Percentiles rank a stretch among this genome's conserved stretches.
These are phyloP conservation scores for Ibycter americanus DNA, from an alignment of 2,797 vertebrate species.

Conservation along the genomic window DNA sequence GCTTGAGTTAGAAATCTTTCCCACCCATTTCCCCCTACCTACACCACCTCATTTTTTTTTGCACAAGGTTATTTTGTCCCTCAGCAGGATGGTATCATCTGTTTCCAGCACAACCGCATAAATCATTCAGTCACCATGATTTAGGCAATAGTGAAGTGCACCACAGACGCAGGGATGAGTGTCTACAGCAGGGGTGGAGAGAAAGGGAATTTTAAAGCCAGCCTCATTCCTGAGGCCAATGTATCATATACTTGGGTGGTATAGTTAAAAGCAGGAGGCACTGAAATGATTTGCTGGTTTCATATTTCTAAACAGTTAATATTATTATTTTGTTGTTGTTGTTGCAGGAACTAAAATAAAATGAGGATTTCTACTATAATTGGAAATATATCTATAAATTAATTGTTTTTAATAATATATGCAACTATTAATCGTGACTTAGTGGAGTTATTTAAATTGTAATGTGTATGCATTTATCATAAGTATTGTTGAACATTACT, in stretches of 20 bases:
- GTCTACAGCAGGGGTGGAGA: not conserved
- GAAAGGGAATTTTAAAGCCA: not conserved
- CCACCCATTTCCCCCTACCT: not conserved
- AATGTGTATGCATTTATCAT: not conserved
- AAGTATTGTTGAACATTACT: not conserved
- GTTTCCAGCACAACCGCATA: not conserved
- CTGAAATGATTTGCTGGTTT: not conserved
- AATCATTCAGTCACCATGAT: not conserved
- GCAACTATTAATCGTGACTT: not conserved
- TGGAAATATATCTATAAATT: not conserved
- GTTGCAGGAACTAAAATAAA: not conserved
- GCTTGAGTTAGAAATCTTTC: not conserved
- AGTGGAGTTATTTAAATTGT: not conserved
- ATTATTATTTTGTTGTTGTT: not conserved
- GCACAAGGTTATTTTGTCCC: not conserved
- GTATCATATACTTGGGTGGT: not conserved
- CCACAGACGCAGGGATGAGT: fast-evolving
- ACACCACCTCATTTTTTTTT: not conserved
- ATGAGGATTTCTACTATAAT: not conserved
- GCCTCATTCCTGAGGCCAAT: not conserved
- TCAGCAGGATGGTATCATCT: not conserved
- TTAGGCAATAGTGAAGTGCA: not conserved
- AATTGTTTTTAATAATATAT: not conserved
- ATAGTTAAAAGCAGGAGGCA: not conserved
- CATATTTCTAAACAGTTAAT: not conserved